Evolutionary conservation across 1,140 invertebrate genomes (phyloP).

Genomic region (Muscidifurax raptorellus): DNA sequence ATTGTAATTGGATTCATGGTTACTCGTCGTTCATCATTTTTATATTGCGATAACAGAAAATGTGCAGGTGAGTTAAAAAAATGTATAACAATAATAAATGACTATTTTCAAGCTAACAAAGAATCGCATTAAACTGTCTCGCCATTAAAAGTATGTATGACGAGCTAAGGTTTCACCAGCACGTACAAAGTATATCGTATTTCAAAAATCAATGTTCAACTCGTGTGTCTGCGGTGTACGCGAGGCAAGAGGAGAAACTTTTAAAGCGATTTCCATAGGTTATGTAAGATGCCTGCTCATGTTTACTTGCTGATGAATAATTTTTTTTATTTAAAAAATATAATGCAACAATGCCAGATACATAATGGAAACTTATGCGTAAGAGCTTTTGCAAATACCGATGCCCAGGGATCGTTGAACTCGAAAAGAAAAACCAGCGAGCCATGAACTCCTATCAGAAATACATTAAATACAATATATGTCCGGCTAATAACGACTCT

Average conservation of each 20-base stretch:
- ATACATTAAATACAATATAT: no score
- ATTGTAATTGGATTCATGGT: neutral
- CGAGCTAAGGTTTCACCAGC: neutral
- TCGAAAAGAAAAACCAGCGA: no score
- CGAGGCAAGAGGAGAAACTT: neutral
- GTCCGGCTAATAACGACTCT: no score
- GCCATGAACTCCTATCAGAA: no score
- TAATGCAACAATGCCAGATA: no score
- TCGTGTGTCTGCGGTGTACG: neutral
- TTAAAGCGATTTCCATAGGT: neutral
- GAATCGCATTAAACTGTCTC: neutral
- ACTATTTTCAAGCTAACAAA: neutral
- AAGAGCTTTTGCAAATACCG: no score
- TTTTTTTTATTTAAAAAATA: neutral
- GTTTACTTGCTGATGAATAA: neutral
- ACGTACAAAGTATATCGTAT: neutral
- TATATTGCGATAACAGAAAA: no score
- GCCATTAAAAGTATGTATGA: neutral
- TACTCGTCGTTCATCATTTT: no score
- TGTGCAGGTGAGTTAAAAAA: no score
- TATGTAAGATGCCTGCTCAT: neutral
- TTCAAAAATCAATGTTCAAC: slow-evolving; percentile 25
- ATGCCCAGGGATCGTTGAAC: no score
- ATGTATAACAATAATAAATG: no score
- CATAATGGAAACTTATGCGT: no score